A percentile compares a stretch with the other conserved stretches of the same genome.
Conservation (phyloP, 2,797 vertebrate species). For the Chiloscyllium punctatum region DNA sequence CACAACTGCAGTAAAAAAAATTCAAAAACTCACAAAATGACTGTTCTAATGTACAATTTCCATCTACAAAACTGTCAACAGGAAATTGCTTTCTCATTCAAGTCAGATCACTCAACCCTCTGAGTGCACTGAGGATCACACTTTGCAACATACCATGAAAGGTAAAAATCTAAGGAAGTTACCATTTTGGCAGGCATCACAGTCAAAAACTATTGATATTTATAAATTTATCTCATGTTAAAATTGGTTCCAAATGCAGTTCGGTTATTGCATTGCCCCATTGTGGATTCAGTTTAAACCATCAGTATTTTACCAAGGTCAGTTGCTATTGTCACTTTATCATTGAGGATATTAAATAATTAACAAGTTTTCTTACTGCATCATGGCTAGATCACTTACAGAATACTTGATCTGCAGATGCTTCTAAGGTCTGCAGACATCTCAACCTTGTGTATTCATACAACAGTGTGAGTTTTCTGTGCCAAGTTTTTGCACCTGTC, state of each 20-base stretch:
- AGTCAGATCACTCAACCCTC: neutral
- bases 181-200: neutral
- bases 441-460: neutral
- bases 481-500: neutral
- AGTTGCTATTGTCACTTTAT: neutral
- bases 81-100: neutral
- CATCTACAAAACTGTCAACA: neutral
- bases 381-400: neutral
- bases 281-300: neutral
- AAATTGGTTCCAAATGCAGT: neutral
- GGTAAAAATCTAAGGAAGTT: neutral
- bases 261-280: too few species aligned
- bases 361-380: neutral
- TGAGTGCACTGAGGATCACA: neutral
- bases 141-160: too few species aligned
- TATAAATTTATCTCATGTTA: too few species aligned
- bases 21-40: neutral
- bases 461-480: neutral
- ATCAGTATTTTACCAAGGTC: neutral
- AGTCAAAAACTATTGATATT: neutral
- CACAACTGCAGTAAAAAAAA: neutral
- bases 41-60: neutral
- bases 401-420: neutral
- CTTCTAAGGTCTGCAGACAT: neutral
- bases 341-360: slow-evolving; percentile 23